Evolutionary conservation across 2,888 invertebrate genomes (phyloP).

Genomic region (Polydrusus pterygomalis): DNA sequence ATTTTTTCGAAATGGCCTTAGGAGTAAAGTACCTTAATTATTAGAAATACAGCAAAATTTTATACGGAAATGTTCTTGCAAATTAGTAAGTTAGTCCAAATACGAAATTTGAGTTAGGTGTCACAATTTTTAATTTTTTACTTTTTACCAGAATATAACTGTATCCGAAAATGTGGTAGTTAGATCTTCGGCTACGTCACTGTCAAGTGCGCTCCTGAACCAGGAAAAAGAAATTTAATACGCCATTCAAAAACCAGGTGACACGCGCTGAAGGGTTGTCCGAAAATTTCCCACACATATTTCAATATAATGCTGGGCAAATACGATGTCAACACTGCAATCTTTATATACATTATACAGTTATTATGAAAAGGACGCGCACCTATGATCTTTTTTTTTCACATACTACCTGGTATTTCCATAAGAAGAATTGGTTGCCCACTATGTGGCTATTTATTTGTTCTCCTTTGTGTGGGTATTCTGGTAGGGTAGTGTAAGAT

Average conservation of each 20-base stretch:
- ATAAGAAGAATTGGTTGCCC: slow-evolving; percentile 37
- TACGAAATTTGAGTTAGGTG: no score
- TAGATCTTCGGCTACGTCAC: no score
- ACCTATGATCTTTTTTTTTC: slow-evolving; percentile 25
- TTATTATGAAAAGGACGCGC: slow-evolving; percentile 41
- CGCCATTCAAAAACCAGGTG: slow-evolving; percentile 63
- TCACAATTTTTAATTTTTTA: no score
- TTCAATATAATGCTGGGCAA: slow-evolving; percentile 64
- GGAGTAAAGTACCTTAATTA: no score
- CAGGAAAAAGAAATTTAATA: slow-evolving; percentile 36
- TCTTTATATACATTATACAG: slow-evolving; percentile 43
- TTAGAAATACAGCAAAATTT: no score
- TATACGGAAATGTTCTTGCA: no score
- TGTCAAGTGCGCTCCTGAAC: slow-evolving; percentile 21
- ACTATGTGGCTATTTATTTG: slow-evolving; percentile 42
- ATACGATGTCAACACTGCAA: slow-evolving; percentile 63
- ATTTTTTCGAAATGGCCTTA: no score
- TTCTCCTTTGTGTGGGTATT: slow-evolving; percentile 25
- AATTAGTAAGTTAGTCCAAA: no score
- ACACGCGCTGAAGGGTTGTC: slow-evolving; percentile 66
- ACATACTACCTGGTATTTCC: slow-evolving; percentile 37
- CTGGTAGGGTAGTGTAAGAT: slow-evolving; percentile 28
- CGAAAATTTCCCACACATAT: slow-evolving; percentile 62
- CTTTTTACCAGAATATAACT: no score
- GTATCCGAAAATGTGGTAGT: no score